Base-by-base conservation (phyloP, 1,140 invertebrate genomes). In the Goniozus legneri region DNA sequence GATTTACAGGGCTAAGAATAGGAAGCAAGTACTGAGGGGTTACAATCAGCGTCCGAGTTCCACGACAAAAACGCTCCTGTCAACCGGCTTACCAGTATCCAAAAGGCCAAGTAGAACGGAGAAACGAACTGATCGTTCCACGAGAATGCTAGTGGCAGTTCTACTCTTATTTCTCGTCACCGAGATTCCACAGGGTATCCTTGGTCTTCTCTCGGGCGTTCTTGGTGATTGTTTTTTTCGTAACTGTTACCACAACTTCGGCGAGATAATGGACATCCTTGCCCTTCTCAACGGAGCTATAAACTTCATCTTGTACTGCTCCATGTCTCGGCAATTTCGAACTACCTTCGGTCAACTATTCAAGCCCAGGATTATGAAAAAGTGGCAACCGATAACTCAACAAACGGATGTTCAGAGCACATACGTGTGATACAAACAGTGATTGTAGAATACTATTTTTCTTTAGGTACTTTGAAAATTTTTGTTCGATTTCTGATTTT, bases 281-380 rank as follows among this genome's bases (percentile, higher is more conserved):
- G 94, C 94, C 0, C 75, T 97, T 3, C 73, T 97, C 41, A 97
- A 97, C 74, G 91, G 90, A 4, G 88, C 91, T 6, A 87, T 97
- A 32, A 96, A 95, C 65, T 97, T 97, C 67, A 86, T 97, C 32
- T 79, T 97, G 4, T 97, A 97, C 67, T 96, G 93, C 56, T 85
- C 87, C 19, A 97, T 97, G 94, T 93, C 89, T 31, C 80, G 88
- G 35, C 92, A 95, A 78, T 97, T 97, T 69, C 79, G 94, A 10
- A 81, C 84, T 34, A 94, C 91, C 1, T 96, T 95, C 64, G 81
- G 84, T 2, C 82, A 84, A 45, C 62, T 93, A 24, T 88, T 94
- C 52, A 74, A 73, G 38, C 71, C 69, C 0, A 63, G 44, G 21
- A 57, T 71, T 7, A 63, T 72, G 36, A 60, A 58, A 34, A 75